Base-by-base conservation (phyloP, 2,888 invertebrate species). In the Horisme vitalbata region DNA sequence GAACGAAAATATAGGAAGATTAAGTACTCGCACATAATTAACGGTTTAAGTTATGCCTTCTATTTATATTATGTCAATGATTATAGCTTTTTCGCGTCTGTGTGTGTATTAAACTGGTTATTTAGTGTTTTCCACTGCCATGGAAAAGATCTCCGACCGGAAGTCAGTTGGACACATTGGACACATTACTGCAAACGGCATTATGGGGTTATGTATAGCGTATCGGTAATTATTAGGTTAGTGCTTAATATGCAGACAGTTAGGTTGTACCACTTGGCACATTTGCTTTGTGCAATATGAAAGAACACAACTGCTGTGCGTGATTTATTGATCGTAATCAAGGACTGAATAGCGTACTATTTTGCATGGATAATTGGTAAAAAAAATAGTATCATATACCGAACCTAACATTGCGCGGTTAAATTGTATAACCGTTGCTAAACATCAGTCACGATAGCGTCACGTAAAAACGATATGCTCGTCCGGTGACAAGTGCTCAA, bases 401-500 rank as follows among this genome's bases (percentile, higher is more conserved):
- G 23, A 23, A 23, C 2, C 20, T 7, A 20, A 4, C n/a, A 23
- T 4, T 18, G 15, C 9, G 2, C 4, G 15, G 18, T 15, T 9
- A 3, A 31, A 18, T 41, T 38, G 13, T 23, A 32, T 37, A 43
- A 50, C 49, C 39, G 49, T 43, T 48, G 50, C 54, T 52, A 48
- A 52, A 41, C 23, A 41, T 70, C 75, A 75, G 71, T 64, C 71
- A 64, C 52, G 54, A 68, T 63, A 59, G 55, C 50, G 59, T 57
- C 55, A 52, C 60, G 43, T 61, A 71, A 70, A 74, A 71, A 68
- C 53, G 30, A 59, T 60, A 57, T 57, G 63, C 48, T 48, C 54
- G 54, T 55, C 45, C 58, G 54, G 47, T 53, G 72, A 69, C 75
- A 81, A 81, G 81, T 80, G 78, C 62, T 62, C 68, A 50, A 64